Conservation (phyloP, 2,888 invertebrate genomes). For the Pogonocherus hispidulus region DNA sequence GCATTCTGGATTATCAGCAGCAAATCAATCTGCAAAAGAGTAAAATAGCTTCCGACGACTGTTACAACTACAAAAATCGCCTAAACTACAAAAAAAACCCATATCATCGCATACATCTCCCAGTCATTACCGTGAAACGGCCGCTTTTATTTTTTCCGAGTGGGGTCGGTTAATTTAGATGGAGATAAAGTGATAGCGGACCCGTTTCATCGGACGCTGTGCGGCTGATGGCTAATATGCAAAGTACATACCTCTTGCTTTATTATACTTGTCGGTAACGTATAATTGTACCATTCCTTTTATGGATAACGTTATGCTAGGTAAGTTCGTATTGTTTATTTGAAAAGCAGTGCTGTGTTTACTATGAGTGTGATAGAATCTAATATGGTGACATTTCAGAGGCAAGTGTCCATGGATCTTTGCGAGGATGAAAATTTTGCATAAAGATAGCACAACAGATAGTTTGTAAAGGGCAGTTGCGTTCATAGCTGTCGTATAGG, state of each 20-base stretch:
- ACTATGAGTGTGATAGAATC: neutral
- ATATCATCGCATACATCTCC: conserved; percentile 14
- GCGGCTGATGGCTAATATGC: conserved; percentile 21
- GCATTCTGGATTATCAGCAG: neutral
- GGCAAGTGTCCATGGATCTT: too few species aligned
- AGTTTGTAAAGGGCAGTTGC: too few species aligned
- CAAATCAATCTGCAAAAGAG: neutral
- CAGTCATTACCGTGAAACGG: conserved; percentile 2
- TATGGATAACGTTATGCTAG: conserved; percentile 18
- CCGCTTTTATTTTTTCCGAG: conserved; percentile 13
- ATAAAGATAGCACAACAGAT: too few species aligned
- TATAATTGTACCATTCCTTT: conserved; percentile 24
- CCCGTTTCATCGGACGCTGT: conserved; percentile 27
- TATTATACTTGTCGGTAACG: conserved; percentile 17
- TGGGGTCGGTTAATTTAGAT: conserved; percentile 27
- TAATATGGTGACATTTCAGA: too few species aligned
- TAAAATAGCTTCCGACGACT: neutral
- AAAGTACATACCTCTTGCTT: conserved; percentile 21
- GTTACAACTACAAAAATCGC: neutral
- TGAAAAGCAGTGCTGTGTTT: neutral
- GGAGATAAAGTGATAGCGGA: conserved; percentile 19
- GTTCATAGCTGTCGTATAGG: too few species aligned
- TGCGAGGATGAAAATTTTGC: too few species aligned
- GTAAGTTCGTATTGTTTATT: conserved; percentile 5
- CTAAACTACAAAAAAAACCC: conserved; percentile 7